Conservation (phyloP, 2,888 invertebrate species). For the Drosophila putrida region DNA sequence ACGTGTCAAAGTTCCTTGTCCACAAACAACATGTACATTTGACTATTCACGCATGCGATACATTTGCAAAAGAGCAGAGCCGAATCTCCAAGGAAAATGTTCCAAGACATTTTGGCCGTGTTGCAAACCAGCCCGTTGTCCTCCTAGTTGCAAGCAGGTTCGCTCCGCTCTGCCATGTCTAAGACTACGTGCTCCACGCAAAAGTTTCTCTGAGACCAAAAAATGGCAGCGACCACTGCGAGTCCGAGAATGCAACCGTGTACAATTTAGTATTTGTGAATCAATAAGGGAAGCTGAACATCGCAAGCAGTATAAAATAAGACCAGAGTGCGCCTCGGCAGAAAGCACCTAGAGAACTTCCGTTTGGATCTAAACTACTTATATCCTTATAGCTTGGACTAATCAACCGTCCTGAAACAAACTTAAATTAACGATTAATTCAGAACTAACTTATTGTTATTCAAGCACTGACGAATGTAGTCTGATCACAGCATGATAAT, state of each 20-base stretch:
- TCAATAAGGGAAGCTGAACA: neutral
- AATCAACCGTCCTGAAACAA: neutral
- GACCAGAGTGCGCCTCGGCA: neutral
- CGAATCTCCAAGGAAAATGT: slow-evolving; percentile 23
- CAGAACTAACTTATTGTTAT: neutral
- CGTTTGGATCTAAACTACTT: neutral
- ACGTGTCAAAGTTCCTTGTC: slow-evolving; percentile 33
- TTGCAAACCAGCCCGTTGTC: slow-evolving; percentile 46
- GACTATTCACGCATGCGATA: slow-evolving; percentile 36
- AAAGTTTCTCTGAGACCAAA: slow-evolving; percentile 57
- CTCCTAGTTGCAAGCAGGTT: slow-evolving; percentile 14
- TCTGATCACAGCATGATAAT: slow-evolving; percentile 10
- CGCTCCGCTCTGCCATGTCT: slow-evolving; percentile 24
- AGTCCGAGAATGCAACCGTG: neutral
- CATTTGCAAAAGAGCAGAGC: slow-evolving; percentile 25
- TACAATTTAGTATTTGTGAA: neutral
- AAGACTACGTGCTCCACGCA: slow-evolving; percentile 49
- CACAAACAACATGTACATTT: slow-evolving; percentile 23
- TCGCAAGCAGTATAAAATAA: neutral
- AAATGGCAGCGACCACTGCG: slow-evolving; percentile 4
- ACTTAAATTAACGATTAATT: neutral
- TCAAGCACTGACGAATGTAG: slow-evolving; percentile 12
- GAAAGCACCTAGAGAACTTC: neutral
- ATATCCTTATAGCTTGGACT: neutral
- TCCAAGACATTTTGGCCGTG: slow-evolving; percentile 50